Percentiles rank a stretch among this genome's conserved stretches.
Conservation (phyloP, 2,888 invertebrate genomes). For the Drosophila fungiperda region DNA sequence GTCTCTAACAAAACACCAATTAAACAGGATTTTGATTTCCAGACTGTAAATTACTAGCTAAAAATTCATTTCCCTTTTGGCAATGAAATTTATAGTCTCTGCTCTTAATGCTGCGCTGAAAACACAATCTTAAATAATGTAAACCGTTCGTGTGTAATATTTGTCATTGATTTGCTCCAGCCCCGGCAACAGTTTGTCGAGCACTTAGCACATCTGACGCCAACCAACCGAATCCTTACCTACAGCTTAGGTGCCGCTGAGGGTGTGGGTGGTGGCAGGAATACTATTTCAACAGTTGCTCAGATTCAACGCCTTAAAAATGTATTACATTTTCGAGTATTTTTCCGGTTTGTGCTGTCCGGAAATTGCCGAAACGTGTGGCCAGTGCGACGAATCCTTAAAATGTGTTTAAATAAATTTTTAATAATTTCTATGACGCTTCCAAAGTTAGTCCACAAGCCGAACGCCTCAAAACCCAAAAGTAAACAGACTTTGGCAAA, state of each 20-base stretch:
- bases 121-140: constrained; percentile 37
- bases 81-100: constrained; percentile 18
- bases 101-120: constrained; percentile 11
- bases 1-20: not conserved
- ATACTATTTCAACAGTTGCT: constrained; percentile 33
- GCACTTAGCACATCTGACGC: constrained; percentile 54
- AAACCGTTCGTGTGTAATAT: constrained; percentile 72
- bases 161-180: constrained; percentile 64
- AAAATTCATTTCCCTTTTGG: constrained; percentile 40
- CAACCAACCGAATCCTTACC: constrained; percentile 12
- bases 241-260: not conserved
- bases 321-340: constrained; percentile 79
- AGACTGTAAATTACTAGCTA: constrained; percentile 12
- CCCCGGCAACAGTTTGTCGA: constrained; percentile 67
- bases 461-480: constrained; percentile 14
- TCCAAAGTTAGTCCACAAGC: constrained; percentile 26
- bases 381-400: constrained; percentile 65
- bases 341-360: constrained; percentile 78
- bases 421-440: constrained; percentile 74
- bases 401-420: constrained; percentile 78
- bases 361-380: constrained; percentile 81
- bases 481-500: constrained; percentile 28
- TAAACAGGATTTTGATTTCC: not conserved
- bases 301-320: constrained; percentile 60
- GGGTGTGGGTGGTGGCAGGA: not conserved